A percentile compares a stretch with the other conserved stretches of the same genome.
phyloP scores from a whole-genome alignment of 2,797 vertebrate genomes.

The Heliangelus exortis region DNA sequence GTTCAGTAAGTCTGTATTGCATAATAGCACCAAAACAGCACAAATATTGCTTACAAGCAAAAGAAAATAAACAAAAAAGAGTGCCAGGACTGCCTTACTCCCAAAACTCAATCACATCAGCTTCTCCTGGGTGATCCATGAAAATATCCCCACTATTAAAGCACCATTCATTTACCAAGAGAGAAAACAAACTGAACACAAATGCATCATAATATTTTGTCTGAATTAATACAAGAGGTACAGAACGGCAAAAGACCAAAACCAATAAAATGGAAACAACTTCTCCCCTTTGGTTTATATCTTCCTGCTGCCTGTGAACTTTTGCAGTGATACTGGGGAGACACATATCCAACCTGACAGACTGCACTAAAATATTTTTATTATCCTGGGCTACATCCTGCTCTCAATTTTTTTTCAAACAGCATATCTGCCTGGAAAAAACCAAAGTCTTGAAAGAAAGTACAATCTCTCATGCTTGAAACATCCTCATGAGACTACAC shows the following conservation, averaged over 20 bases:
- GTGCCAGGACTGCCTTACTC: background rate
- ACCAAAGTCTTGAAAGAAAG: background rate
- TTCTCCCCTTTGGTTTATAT: background rate
- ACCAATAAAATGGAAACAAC: background rate
- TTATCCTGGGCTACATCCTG: background rate
- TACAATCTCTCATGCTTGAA: background rate
- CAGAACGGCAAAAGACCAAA: background rate
- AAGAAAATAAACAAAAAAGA: background rate
- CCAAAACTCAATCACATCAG: background rate
- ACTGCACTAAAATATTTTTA: conserved; percentile 8
- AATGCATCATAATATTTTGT: background rate
- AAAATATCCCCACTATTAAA: background rate
- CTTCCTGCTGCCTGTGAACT: background rate
- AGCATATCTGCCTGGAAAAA: background rate
- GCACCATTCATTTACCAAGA: background rate
- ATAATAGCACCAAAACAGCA: conserved; percentile 36
- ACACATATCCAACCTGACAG: background rate
- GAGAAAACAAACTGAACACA: background rate
- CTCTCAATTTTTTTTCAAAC: background rate
- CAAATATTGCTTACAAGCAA: background rate
- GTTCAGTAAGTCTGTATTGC: conserved; percentile 55
- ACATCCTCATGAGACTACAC: rapidly evolving
- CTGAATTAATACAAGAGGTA: background rate
- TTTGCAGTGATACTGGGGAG: background rate
- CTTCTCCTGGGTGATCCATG: background rate